Conservation (phyloP, 2,113 vertebrate genomes). For the Otus sunia region DNA sequence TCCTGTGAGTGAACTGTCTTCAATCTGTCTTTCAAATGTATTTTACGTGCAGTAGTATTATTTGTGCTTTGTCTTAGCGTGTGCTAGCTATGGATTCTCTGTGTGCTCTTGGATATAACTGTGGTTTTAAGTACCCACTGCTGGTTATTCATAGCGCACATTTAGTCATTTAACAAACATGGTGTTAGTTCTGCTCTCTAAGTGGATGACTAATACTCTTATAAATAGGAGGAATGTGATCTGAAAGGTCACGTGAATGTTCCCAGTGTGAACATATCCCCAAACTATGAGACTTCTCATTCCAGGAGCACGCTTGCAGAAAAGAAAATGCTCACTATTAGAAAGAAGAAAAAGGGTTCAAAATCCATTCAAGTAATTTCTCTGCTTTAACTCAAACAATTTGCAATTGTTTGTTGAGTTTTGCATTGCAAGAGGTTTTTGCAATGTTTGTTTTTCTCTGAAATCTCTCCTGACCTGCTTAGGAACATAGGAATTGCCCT, state of each 20-base stretch:
- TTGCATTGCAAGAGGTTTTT: constrained; percentile 33
- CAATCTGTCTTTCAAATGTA: not conserved
- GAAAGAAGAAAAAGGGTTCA: not conserved
- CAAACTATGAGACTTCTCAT: constrained; percentile 40
- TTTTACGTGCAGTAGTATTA: not conserved
- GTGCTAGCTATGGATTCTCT: not conserved
- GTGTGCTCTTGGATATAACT: constrained; percentile 11
- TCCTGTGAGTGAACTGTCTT: not conserved
- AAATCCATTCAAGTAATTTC: not conserved
- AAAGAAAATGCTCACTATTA: not conserved
- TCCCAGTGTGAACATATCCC: constrained; percentile 40
- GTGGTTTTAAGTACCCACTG: constrained; percentile 6
- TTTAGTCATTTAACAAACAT: constrained; percentile 63
- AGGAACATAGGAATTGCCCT: not conserved
- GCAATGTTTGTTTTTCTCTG: constrained; percentile 34
- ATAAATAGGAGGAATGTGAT: constrained; percentile 66
- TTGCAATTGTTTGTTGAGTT: constrained; percentile 15
- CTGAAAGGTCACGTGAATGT: constrained; percentile 58
- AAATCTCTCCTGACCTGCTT: constrained; percentile 29
- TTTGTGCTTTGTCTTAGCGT: not conserved
- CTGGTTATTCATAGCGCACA: constrained; percentile 46
- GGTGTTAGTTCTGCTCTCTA: constrained; percentile 53
- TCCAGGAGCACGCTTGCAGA: not conserved
- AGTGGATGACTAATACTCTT: constrained; percentile 58
- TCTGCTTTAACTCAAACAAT: not conserved